Evolutionary conservation across 2,888 invertebrate genomes (phyloP), one percentile per base, ranked within the genome.

Genomic region (Oxytorus armatus): DNA sequence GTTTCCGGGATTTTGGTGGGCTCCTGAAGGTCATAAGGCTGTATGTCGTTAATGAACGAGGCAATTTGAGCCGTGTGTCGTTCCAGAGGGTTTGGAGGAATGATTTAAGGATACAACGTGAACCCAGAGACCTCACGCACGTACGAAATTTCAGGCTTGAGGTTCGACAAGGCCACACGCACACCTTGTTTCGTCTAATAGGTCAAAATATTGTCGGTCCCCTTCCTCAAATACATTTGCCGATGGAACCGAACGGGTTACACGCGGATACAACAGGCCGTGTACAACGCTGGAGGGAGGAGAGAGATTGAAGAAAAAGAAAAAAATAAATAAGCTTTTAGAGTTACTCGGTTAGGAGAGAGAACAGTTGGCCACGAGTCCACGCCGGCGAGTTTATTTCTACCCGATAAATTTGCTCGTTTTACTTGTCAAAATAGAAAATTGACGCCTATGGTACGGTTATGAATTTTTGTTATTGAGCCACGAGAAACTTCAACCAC

Each of bases 111-210:
- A n/a, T n/a, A n/a, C 36, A 47, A 81, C 77, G 68, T 44, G 85
- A 29, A 75, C 29, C 42, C 72, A 59, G 65, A 57, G 68, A 78
- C 29, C 73, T 69, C 77, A 39, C 68, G 78, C 80, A 82, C 73
- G 79, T 73, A 76, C 39, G 79, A 80, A 81, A 81, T 61, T 57
- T 25, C 49, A 25, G 11, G 72, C 57, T 47, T 5, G 10, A 16
- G n/a, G 49, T 76, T 74, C 23, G 79, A 80, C 85, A 84, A 82
- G 78, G 70, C 72, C 79, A 59, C 51, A 11, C 16, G 8, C 81
- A 49, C 61, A 75, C 61, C 81, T 86, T 89, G 88, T 89, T 89
- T 86, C 86, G 86, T 88, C 88, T 88, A 88, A 89, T 90, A 88
- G 88, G 79, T 86, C 77, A 87, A 87, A 88, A 88, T 85, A 86